phyloP scores from a whole-genome alignment of 1,140 invertebrate genomes.

The Acromyrmex echinatior region DNA sequence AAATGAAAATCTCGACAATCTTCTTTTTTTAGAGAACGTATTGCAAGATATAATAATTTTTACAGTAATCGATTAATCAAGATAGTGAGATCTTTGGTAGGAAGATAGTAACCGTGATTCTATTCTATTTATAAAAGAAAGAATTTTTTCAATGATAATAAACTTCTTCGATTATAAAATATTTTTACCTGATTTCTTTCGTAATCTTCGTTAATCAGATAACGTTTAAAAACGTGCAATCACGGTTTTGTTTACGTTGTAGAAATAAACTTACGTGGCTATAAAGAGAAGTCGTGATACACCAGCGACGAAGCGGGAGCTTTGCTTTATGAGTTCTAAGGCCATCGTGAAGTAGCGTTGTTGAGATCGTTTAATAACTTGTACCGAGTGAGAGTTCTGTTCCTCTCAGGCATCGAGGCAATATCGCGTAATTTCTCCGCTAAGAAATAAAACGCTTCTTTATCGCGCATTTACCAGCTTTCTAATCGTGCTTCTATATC shows the following conservation, averaged over 20 bases:
- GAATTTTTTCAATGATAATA: neutral
- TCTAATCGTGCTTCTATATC: slow-evolving; percentile 28
- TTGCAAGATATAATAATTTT: too few species aligned
- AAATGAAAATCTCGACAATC: too few species aligned
- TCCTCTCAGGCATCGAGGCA: slow-evolving; percentile 9
- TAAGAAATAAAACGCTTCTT: slow-evolving; percentile 36
- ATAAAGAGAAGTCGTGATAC: slow-evolving; percentile 14
- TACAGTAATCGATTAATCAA: too few species aligned
- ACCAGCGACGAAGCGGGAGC: slow-evolving; percentile 17
- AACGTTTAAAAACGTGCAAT: neutral
- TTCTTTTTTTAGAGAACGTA: too few species aligned
- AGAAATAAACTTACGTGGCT: slow-evolving; percentile 9
- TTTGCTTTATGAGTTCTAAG: slow-evolving; percentile 49
- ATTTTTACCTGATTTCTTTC: neutral
- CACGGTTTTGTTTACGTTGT: neutral
- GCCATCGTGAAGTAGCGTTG: slow-evolving; percentile 29
- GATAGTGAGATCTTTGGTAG: too few species aligned
- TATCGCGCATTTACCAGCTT: slow-evolving; percentile 35
- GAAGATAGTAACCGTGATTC: too few species aligned
- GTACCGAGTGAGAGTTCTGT: slow-evolving; percentile 52
- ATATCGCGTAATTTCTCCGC: slow-evolving; percentile 55
- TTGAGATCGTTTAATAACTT: slow-evolving; percentile 59
- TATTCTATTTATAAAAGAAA: neutral
- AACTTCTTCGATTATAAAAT: neutral
- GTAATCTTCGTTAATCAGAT: neutral